These are phyloP conservation scores for Tachysurus vachellii DNA, from an alignment of 2,113 vertebrate genomes.

Conservation along the genomic window DNA sequence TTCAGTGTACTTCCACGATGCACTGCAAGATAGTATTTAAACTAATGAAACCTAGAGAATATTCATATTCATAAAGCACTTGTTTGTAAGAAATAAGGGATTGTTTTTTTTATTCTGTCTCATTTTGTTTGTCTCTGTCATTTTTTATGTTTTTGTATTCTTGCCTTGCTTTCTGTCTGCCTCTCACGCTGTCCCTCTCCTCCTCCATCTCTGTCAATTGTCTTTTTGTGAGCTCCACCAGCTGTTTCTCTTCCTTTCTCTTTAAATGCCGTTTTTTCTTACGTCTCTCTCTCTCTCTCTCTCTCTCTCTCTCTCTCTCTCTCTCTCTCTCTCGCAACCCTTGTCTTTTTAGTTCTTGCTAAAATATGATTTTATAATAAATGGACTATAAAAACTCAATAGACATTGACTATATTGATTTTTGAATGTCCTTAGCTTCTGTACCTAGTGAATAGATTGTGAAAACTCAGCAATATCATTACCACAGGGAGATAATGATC, in stretches of 20 bases:
- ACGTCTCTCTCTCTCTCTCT: not conserved
- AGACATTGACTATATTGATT: slow-evolving; percentile 10
- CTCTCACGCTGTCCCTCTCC: not conserved
- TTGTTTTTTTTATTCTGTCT: not conserved
- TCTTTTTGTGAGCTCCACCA: not conserved
- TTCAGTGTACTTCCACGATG: slow-evolving; percentile 5
- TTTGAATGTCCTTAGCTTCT: slow-evolving; percentile 29
- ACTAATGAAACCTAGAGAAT: not conserved
- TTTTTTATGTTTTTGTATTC: not conserved
- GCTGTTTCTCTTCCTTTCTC: not conserved
- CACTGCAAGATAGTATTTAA: not conserved
- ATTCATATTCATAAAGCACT: slow-evolving; percentile 21
- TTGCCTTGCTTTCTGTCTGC: not conserved
- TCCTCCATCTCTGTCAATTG: not conserved
- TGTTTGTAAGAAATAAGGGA: not conserved
- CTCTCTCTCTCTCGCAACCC: not conserved
- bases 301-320: not conserved
- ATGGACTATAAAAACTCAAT: not conserved
- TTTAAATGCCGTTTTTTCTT: not conserved
- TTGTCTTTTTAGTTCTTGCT: not conserved
- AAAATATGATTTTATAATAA: not conserved
- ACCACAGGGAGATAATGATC: slow-evolving; percentile 46
- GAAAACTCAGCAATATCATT: slow-evolving; percentile 42
- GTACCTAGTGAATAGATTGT: slow-evolving; percentile 18
- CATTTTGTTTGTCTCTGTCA: not conserved